Evolutionary conservation across 2,888 invertebrate genomes (phyloP), one percentile per base, ranked within the genome.

Genomic region (Zelleria hepariella): DNA sequence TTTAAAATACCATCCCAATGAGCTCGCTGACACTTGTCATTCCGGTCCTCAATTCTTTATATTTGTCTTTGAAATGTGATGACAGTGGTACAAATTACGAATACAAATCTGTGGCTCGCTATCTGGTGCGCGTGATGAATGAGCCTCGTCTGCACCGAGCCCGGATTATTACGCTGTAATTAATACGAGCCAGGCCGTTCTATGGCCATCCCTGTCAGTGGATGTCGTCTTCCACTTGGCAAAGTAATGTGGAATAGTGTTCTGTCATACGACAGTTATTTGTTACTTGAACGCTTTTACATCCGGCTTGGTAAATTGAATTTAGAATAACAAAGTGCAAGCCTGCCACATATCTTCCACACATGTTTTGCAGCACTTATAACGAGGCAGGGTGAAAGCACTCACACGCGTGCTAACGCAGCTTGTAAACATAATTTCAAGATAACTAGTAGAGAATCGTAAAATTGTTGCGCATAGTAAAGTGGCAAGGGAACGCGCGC

Each of bases 51-150:
- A 81, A 88, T 86, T 81, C 86, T 87, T 88, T 88, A 87, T 87
- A 86, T 87, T 88, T 88, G 88, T 88, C 88, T 88, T 88, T 87
- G 86, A 88, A 87, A 87, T 87, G 87, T 87, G 88, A 88, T 88
- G 88, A 88, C 88, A 88, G 86, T 85, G 80, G 84, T 88, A 88
- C 88, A 88, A 88, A 88, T 88, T 86, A 88, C 83, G 82, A 80
- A 71, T 82, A 88, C 88, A 87, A 86, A 88, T 86, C 86, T 85
- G 82, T 82, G 77, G 75, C 82, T 83, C 82, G 83, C 78, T 86
- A 86, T 87, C 86, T 86, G 74, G 77, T 74, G 72, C 74, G 67
- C 62, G 81, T 87, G 86, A 87, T 86, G 81, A 86, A 86, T 87
- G 86, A 75, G 74, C 76, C 68, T 62, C 73, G 75, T 75, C 65